Evolutionary conservation across 2,797 vertebrate genomes (phyloP), one percentile per base, ranked within the genome.

Genomic region (Poecilia velifera): DNA sequence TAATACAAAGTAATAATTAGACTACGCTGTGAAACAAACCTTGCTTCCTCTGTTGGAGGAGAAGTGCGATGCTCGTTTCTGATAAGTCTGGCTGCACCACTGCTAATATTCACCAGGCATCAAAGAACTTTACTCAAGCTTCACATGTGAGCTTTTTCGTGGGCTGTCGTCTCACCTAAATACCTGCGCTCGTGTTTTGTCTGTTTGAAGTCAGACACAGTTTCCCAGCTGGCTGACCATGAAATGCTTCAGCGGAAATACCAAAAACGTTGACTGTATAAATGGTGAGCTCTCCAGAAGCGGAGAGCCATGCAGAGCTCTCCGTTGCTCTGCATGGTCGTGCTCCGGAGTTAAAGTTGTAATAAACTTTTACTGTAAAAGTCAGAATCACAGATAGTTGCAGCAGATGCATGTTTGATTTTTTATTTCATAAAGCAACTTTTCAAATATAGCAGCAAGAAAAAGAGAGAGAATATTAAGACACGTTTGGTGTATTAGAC

Each of bases 41-140:
- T 53, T 20, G 74, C 80, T 85, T 89, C 83, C 76, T 84, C 77
- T 86, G 46, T 39, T 76, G 76, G 13, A 18, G 43, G 43, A 80
- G 74, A 62, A 18, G 53, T 76, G 59, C 0, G 57, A 79, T 75
- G 16, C 41, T 73, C 39, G 13, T 83, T 68, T 74, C 41, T 75
- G 76, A 83, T 70, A 36, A 47, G 28, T 36, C 43, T 22, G 34
- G 70, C 72, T 72, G 7, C 4, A 47, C 39, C 22, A 59, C 25
- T 6, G 25, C 1, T 78, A 16, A 55, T 75, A 43, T 64, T 53
- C 41, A 3, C 14, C 53, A 34, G 6, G 79, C 62, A 57, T 72
- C 51, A 72, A 77, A 6, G 34, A 22, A 3, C 68, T 53, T 82
- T 3, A 0, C 20, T 10, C 9, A 46, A 3, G 47, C 74, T 78